Percentiles rank a stretch among this genome's conserved stretches.
Conservation (phyloP, 2,888 invertebrate species). For the Alsophila aescularia region DNA sequence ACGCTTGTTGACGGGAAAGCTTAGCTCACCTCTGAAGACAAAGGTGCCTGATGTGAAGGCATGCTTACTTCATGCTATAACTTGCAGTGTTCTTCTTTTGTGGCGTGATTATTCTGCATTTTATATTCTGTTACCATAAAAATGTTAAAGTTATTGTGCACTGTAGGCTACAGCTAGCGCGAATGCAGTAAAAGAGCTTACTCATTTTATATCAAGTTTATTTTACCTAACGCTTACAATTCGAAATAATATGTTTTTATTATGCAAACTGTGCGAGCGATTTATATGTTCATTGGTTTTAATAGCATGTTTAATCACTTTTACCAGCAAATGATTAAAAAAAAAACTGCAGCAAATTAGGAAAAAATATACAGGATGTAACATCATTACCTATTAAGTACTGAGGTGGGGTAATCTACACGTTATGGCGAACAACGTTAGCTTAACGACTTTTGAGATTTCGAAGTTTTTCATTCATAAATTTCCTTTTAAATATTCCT, state of each 20-base stretch:
- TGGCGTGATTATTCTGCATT: constrained; percentile 40
- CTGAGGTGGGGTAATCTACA: no score
- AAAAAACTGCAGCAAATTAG: no score
- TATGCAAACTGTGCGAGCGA: background rate
- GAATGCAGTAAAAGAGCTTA: constrained; percentile 25
- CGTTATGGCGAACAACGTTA: no score
- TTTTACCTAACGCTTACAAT: constrained; percentile 1
- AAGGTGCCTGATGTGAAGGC: constrained; percentile 27
- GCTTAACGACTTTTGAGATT: no score
- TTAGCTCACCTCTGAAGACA: constrained; percentile 32
- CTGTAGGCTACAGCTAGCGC: constrained; percentile 26
- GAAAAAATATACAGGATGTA: no score
- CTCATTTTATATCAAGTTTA: constrained; percentile 15
- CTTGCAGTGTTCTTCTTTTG: constrained; percentile 14
- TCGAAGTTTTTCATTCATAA: no score
- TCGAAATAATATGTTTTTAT: background rate
- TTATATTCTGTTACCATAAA: constrained; percentile 34
- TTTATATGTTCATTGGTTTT: background rate
- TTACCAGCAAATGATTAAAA: background rate
- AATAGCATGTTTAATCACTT: background rate
- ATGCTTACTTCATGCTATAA: constrained; percentile 5
- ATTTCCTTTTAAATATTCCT: no score
- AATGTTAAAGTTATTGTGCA: constrained; percentile 30
- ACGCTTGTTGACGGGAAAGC: constrained; percentile 36
- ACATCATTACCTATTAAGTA: no score